Evolutionary conservation across 2,797 vertebrate genomes (phyloP).

Genomic region (Selene dorsalis): DNA sequence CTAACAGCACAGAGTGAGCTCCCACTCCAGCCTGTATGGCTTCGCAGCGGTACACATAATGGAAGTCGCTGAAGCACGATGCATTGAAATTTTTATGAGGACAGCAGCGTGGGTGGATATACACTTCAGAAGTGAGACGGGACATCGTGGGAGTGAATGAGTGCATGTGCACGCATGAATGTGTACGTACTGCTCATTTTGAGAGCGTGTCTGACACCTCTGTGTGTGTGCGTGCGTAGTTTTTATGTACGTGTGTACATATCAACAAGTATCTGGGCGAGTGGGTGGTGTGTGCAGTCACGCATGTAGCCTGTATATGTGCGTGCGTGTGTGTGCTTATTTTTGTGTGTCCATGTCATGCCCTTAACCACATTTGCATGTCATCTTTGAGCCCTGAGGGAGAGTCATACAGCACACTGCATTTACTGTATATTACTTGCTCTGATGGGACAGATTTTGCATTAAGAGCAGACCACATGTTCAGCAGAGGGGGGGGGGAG

Average conservation of each 20-base stretch:
- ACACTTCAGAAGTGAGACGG: slow-evolving; percentile 54
- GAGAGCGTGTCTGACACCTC: neutral
- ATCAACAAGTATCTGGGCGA: slow-evolving; percentile 58
- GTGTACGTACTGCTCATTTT: slow-evolving; percentile 16
- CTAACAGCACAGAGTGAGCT: slow-evolving; percentile 34
- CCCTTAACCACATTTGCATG: slow-evolving; percentile 57
- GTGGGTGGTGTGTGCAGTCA: slow-evolving; percentile 20
- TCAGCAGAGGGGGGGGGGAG: neutral
- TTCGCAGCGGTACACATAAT: slow-evolving; percentile 58
- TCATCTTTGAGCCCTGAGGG: slow-evolving; percentile 45
- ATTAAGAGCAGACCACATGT: slow-evolving; percentile 42
- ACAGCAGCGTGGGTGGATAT: slow-evolving; percentile 62
- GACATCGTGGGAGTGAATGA: slow-evolving; percentile 42
- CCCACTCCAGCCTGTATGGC: slow-evolving; percentile 24
- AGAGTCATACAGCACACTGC: slow-evolving; percentile 36
- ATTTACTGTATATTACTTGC: slow-evolving; percentile 64
- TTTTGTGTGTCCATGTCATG: slow-evolving; percentile 34
- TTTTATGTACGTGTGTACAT: neutral
- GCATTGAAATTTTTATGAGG: slow-evolving; percentile 78
- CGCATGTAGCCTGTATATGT: slow-evolving; percentile 9
- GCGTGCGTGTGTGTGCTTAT: slow-evolving; percentile 4
- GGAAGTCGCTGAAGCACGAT: slow-evolving; percentile 61
- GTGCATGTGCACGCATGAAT: slow-evolving; percentile 17
- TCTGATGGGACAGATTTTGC: slow-evolving; percentile 47
- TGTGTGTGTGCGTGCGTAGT: neutral